These are phyloP conservation scores for Peucedramus taeniatus DNA, from an alignment of 2,113 vertebrate genomes.

Conservation along the genomic window DNA sequence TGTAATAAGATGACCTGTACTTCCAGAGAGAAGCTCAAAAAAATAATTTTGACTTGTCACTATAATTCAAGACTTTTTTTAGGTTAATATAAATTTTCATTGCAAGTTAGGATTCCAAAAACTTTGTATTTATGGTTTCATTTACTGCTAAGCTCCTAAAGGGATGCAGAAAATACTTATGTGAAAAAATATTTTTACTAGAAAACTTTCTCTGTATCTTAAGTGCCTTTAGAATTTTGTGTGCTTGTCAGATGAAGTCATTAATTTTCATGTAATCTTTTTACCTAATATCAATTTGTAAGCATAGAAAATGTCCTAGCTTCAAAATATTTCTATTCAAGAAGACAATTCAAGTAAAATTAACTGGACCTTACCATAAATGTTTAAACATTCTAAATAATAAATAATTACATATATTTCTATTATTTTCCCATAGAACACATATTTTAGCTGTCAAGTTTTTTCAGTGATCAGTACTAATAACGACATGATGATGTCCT, in stretches of 20 bases:
- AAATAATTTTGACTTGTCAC: not conserved
- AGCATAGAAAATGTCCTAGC: not conserved
- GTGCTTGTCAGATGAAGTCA: not conserved
- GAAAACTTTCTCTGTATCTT: not conserved
- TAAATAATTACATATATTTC: not conserved
- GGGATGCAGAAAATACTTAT: not conserved
- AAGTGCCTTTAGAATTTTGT: not conserved
- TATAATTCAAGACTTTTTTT: not conserved
- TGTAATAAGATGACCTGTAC: not conserved
- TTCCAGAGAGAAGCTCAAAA: not conserved
- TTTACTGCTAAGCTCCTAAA: not conserved
- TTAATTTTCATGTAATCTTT: not conserved
- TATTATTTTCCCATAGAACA: not conserved
- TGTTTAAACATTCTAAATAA: not conserved
- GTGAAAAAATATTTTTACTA: not conserved
- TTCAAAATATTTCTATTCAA: not conserved
- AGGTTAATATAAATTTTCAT: not conserved
- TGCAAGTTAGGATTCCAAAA: not conserved
- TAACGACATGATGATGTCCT: not conserved
- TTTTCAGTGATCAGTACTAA: not conserved
- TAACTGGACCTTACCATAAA: not conserved
- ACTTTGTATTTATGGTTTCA: not conserved
- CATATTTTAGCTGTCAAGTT: not conserved
- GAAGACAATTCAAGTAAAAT: not conserved
- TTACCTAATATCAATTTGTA: not conserved